Conservation (phyloP, 1,140 invertebrate genomes). For the Himalopsyche phryganea region DNA sequence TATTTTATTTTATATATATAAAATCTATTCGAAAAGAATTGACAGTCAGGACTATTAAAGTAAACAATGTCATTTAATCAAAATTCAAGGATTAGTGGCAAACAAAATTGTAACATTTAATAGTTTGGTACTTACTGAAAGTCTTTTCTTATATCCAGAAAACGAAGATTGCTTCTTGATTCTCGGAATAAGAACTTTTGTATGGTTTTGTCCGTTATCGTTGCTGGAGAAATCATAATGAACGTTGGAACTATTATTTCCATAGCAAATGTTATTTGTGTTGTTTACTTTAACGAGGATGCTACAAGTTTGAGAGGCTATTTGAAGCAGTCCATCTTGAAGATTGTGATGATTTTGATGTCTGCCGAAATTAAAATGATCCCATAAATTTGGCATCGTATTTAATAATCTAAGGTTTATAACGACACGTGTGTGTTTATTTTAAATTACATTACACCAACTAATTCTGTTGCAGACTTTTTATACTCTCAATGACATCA, state of each 20-base stretch:
- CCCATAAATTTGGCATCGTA: conserved; percentile 56
- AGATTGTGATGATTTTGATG: conserved; percentile 57
- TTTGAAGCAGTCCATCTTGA: conserved; percentile 68
- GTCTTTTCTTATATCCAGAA: conserved; percentile 49
- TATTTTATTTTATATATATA: too few species aligned
- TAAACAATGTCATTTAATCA: too few species aligned
- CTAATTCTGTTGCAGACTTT: too few species aligned
- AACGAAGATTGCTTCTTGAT: conserved; percentile 48
- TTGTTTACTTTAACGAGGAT: conserved; percentile 70
- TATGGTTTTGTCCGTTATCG: conserved; percentile 45
- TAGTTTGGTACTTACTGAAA: conserved; percentile 46
- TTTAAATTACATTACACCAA: too few species aligned
- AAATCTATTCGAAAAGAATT: too few species aligned
- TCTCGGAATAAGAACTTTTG: conserved; percentile 41
- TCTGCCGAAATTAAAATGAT: conserved; percentile 52
- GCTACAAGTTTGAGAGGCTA: conserved; percentile 67
- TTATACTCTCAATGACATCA: too few species aligned
- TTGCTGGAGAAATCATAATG: conserved; percentile 54
- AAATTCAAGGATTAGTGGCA: too few species aligned
- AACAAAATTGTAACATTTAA: too few species aligned
- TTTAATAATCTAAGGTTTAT: too few species aligned
- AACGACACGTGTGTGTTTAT: too few species aligned
- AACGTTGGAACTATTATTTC: conserved; percentile 59
- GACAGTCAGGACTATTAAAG: too few species aligned
- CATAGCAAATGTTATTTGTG: conserved; percentile 67